phyloP scores from a whole-genome alignment of 1,140 invertebrate species.

The Plectus sambesii region DNA sequence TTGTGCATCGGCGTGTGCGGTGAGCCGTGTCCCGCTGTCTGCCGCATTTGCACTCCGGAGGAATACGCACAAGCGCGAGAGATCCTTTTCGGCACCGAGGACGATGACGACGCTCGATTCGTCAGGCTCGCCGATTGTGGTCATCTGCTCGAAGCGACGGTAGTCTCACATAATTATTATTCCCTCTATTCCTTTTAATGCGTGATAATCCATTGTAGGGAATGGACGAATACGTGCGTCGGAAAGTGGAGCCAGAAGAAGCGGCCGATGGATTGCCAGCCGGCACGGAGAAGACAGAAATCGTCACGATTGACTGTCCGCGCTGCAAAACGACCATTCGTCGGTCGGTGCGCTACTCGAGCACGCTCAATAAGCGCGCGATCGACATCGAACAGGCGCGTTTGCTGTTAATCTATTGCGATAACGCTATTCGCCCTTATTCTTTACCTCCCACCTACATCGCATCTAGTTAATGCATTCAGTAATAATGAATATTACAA shows the following conservation, averaged over 20 bases:
- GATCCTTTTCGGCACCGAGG: constrained; percentile 47
- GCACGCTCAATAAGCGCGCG: constrained; percentile 14
- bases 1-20: constrained; percentile 35
- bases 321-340: constrained; percentile 13
- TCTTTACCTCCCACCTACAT: too few species aligned
- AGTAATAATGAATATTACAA: too few species aligned
- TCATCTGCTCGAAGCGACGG: constrained; percentile 34
- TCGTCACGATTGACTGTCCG: constrained; percentile 11
- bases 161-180: too few species aligned
- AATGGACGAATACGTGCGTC: too few species aligned
- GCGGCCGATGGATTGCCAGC: too few species aligned
- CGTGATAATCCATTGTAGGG: too few species aligned
- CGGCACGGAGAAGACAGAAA: neutral
- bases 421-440: too few species aligned
- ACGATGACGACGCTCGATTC: constrained; percentile 41
- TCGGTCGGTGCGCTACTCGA: constrained; percentile 18
- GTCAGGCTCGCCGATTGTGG: constrained; percentile 34
- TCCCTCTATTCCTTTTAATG: too few species aligned
- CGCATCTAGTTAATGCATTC: too few species aligned
- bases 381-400: constrained; percentile 15
- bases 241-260: too few species aligned
- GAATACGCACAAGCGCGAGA: constrained; percentile 33
- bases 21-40: constrained; percentile 41
- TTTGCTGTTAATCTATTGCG: too few species aligned
- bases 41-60: constrained; percentile 26